Base-by-base conservation (phyloP, 2,113 vertebrate genomes). In the Echinops telfairi region DNA sequence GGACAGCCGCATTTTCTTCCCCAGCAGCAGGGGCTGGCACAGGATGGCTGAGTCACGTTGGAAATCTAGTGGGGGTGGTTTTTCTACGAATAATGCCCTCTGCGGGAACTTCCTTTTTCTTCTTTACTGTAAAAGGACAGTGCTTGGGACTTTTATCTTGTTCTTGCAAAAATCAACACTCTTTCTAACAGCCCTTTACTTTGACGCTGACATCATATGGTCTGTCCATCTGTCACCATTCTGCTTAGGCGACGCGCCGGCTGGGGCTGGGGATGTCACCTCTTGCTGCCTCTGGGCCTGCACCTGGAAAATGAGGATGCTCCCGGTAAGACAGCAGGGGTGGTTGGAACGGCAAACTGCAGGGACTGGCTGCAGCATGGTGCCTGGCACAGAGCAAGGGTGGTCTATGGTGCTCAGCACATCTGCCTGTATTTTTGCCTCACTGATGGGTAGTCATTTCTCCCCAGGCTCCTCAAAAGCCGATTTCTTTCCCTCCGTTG, bases 1-100 rank as follows among this genome's bases (percentile, higher is more conserved):
- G 47, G 94, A 78, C 77, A 94, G 77, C 79, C 91, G 92, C 2
- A 62, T 38, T 95, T 87, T 62, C 87, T 40, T 88, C 88, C 89
- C 85, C 85, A 94, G 87, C 89, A 58, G 88, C 75, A 43, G 38
- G 3, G 62, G 36, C 77, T 89, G 70, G 62, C 17, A 15, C 4
- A 33, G 31, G 6, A 68, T 53, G 75, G 53, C 36, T 88, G 91
- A 62, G 40, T 77, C 87, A 66, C 2, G 38, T 76, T 38, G 82
- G 27, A 77, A 88, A 76, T 85, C 60, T 75, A 53, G 0, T n/a
- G 11, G 57, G 47, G 58, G 14, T 27, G 64, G 94, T 58, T 83
- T 78, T 71, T 60, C 89, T 80, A 29, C 53, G 76, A 95, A 83
- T n/a, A 85, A 53, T 80, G 36, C n/a, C 91, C 83, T 94, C 87